Conservation (phyloP, 1,140 invertebrate genomes). For the Heliconius melpomene region DNA sequence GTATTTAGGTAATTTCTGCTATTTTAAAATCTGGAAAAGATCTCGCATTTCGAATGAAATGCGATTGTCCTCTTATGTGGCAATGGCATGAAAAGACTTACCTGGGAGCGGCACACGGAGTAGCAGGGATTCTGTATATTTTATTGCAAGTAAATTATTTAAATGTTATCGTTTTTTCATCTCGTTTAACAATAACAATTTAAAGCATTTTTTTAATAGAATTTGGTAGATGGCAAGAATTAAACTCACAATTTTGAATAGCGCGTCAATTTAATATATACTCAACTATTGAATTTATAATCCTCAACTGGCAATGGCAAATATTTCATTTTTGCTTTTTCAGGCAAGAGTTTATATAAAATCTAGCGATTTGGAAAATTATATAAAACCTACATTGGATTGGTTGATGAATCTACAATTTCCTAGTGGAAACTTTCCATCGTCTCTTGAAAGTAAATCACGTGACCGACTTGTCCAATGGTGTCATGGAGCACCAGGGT, state of each 20-base stretch:
- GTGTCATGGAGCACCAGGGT: conserved; percentile 97
- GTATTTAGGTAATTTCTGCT: conserved; percentile 82
- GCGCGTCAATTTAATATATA: too few species aligned
- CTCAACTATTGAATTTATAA: too few species aligned
- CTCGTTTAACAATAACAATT: conserved; percentile 9
- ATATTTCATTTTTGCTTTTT: background rate
- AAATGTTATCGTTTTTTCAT: background rate
- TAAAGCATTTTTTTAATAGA: background rate
- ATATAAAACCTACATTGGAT: conserved; percentile 72
- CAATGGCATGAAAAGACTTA: conserved; percentile 94
- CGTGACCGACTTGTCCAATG: conserved; percentile 93
- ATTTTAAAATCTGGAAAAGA: conserved; percentile 86
- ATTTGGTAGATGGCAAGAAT: too few species aligned
- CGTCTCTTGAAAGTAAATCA: conserved; percentile 86
- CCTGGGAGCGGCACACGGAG: conserved; percentile 93
- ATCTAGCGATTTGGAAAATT: conserved; percentile 70
- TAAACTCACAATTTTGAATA: too few species aligned
- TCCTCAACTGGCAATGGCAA: too few species aligned
- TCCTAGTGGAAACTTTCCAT: conserved; percentile 93
- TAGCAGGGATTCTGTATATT: conserved; percentile 91
- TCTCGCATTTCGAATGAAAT: conserved; percentile 77
- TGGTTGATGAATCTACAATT: conserved; percentile 74
- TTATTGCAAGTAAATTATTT: conserved; percentile 80
- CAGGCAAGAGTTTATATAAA: conserved; percentile 82
- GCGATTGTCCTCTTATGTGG: conserved; percentile 87